Evolutionary conservation across 2,888 invertebrate species (phyloP), one percentile per base, ranked within the genome.

Genomic region (Thelaira solivaga): DNA sequence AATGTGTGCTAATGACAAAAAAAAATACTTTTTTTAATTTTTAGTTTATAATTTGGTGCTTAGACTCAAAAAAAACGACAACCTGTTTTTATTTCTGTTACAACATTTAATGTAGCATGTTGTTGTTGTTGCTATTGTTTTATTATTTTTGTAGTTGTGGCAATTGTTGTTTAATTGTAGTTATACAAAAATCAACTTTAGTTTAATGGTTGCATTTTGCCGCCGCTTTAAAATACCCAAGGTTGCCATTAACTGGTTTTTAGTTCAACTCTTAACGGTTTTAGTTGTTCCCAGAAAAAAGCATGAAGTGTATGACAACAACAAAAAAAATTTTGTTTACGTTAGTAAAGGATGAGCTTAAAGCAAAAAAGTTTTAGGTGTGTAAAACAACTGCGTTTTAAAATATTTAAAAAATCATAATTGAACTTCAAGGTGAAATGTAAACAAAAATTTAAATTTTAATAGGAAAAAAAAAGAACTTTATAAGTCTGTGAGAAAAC

Each of bases 191-290:
- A n/a, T n/a, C n/a, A n/a, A 10, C 6, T 41, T 36, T 43, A 31
- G 36, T 43, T 64, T 49, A 31, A 8, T 49, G 59, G 29, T 41
- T 59, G 47, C 31, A 36, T 47, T 41, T 45, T n/a, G n/a, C n/a
- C n/a, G 64, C 59, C 47, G 34, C 61, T 51, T 16, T 74, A 64
- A 51, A 74, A 67, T 13, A 53, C 71, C 80, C 81, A 81, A 81
- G 81, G 81, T 81, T 81, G 78, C 80, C 76, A 78, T 61, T 76
- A 80, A 80, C 81, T 49, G 80, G 80, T 81, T 81, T n/a, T 69
- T 39, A 69, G 68, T 64, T 16, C n/a, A 39, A 2, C n/a, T 43
- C 29, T 67, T 74, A 74, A 74, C 74, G 74, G 74, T 74, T 74
- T 53, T 39, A 29, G 20, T 45, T 61, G 59, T 61, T 67, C 20